A percentile compares a stretch with the other conserved stretches of the same genome.
These are phyloP conservation scores for Eristalis tenax DNA, from an alignment of 2,888 invertebrate genomes.

Conservation along the genomic window DNA sequence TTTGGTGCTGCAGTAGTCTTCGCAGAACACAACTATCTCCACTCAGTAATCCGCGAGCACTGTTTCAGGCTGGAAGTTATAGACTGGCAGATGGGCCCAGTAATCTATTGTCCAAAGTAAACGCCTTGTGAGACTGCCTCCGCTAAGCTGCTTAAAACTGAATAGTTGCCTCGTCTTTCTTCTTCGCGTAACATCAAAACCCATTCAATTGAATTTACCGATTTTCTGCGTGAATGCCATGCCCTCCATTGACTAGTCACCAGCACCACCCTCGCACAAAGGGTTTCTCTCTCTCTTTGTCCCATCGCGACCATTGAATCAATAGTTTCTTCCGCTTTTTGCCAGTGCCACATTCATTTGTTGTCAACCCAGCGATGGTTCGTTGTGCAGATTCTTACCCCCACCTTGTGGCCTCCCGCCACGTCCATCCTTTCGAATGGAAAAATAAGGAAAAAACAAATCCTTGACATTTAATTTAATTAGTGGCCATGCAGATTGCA, in stretches of 20 bases:
- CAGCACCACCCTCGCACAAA: not conserved
- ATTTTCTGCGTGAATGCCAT: constrained; percentile 54
- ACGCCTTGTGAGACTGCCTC: too few species aligned
- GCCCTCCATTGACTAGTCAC: not conserved
- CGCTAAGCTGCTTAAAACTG: too few species aligned
- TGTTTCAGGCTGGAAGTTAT: too few species aligned
- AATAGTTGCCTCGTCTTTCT: not conserved
- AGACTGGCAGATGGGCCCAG: too few species aligned
- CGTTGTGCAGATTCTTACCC: not conserved
- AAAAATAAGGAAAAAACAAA: constrained; percentile 41
- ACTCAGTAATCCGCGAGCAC: too few species aligned
- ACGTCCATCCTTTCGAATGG: not conserved
- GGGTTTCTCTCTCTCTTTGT: constrained; percentile 16
- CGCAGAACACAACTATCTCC: too few species aligned
- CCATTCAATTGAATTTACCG: constrained; percentile 54
- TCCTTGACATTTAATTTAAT: constrained; percentile 74
- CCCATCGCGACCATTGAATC: constrained; percentile 21
- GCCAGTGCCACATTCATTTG: constrained; percentile 19
- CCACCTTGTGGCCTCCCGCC: not conserved
- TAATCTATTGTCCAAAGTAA: too few species aligned
- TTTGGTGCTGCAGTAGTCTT: too few species aligned
- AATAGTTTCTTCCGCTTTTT: constrained; percentile 57
- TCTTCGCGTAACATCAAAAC: not conserved
- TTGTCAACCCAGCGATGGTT: not conserved
- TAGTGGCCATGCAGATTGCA: constrained; percentile 66